Conservation (phyloP, 2,797 vertebrate genomes). For the Pteronotus mesoamericanus region DNA sequence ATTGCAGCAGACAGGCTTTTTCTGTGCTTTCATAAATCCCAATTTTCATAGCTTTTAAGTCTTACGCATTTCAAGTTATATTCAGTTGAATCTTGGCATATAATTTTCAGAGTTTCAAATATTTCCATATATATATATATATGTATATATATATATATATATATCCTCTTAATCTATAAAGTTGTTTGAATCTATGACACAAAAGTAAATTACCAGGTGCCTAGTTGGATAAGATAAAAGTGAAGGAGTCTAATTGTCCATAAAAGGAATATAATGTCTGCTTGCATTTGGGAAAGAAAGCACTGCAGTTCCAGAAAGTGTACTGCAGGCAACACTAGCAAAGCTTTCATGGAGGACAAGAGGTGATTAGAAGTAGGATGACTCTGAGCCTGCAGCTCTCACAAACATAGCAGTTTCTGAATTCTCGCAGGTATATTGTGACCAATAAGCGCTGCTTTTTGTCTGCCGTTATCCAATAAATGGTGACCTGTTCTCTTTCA, state of each 20-base stretch:
- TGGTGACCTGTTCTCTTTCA: neutral
- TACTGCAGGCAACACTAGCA: neutral
- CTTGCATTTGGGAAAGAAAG: constrained; percentile 11
- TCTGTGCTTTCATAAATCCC: constrained; percentile 63
- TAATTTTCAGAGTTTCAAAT: constrained; percentile 49
- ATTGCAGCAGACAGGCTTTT: constrained; percentile 21
- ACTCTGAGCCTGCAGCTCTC: neutral
- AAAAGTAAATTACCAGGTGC: constrained; percentile 49
- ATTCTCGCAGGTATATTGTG: neutral
- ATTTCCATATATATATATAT: neutral
- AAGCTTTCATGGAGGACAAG: neutral
- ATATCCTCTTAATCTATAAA: constrained; percentile 50
- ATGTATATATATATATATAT: neutral
- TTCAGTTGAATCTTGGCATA: constrained; percentile 45
- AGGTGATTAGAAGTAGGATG: neutral
- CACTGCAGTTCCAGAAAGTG: constrained; percentile 17
- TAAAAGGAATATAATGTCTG: neutral
- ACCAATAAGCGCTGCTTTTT: neutral
- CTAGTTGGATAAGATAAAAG: constrained; percentile 59
- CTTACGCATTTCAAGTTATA: constrained; percentile 53
- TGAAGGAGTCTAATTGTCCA: constrained; percentile 9
- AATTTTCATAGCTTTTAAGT: constrained; percentile 60
- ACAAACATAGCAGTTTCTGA: neutral
- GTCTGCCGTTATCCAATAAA: neutral
- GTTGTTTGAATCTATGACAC: constrained; percentile 61